Conservation (phyloP, 1,140 invertebrate species). For the Prorops nasuta region DNA sequence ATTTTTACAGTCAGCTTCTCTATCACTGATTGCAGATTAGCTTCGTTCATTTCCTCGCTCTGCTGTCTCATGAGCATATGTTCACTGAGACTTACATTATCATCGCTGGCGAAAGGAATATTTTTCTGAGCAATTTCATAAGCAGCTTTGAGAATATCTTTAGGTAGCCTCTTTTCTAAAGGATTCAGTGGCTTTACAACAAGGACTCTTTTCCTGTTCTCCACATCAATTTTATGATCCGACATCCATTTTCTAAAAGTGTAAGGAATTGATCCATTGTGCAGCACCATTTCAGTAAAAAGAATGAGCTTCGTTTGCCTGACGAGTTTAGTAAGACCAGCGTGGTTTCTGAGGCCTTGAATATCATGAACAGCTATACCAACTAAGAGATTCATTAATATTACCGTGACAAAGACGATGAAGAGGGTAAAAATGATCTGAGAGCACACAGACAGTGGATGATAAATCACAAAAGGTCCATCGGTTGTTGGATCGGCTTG, state of each 20-base stretch:
- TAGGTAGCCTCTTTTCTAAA: conserved; percentile 63
- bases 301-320: conserved; percentile 68
- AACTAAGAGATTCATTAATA: conserved; percentile 70
- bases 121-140: conserved; percentile 62
- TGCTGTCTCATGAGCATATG: conserved; percentile 32
- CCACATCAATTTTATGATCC: conserved; percentile 50
- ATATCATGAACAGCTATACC: conserved; percentile 70
- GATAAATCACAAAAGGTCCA: conserved; percentile 46
- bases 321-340: conserved; percentile 66
- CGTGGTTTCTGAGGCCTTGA: conserved; percentile 67
- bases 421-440: conserved; percentile 66
- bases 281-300: conserved; percentile 66
- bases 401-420: conserved; percentile 67
- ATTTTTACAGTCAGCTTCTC: conserved; percentile 36
- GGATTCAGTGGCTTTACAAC: conserved; percentile 67
- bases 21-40: conserved; percentile 22
- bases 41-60: conserved; percentile 28
- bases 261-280: conserved; percentile 59
- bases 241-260: conserved; percentile 48
- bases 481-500: conserved; percentile 45
- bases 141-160: conserved; percentile 64
- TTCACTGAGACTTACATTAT: conserved; percentile 30
- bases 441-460: conserved; percentile 58
- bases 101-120: conserved; percentile 32
- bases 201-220: conserved; percentile 52